phyloP scores from a whole-genome alignment of 2,113 vertebrate species.

The Periophthalmodon schlosseri region DNA sequence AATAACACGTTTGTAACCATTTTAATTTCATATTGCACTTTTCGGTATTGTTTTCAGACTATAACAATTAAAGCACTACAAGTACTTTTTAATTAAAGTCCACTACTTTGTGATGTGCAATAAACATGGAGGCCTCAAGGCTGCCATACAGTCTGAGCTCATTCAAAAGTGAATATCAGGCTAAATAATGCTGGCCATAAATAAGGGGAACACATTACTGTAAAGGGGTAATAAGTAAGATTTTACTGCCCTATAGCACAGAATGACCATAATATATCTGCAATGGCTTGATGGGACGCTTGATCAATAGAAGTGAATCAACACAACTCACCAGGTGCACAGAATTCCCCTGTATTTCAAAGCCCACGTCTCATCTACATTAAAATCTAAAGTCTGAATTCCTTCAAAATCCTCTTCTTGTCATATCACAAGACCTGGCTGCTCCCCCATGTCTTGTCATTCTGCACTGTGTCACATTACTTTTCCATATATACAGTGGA shows the following conservation, averaged over 20 bases:
- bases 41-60: neutral
- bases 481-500: neutral
- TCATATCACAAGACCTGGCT: slow-evolving; percentile 1
- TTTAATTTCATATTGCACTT: neutral
- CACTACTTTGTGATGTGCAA: neutral
- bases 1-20: neutral
- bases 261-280: slow-evolving; percentile 63
- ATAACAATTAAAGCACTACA: neutral
- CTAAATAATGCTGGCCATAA: slow-evolving; percentile 54
- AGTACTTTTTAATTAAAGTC: neutral
- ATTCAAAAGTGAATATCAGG: slow-evolving; percentile 46
- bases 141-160: slow-evolving; percentile 17
- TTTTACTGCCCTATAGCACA: slow-evolving; percentile 53
- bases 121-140: slow-evolving; percentile 21
- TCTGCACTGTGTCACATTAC: slow-evolving; percentile 8
- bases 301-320: slow-evolving; percentile 56
- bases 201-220: slow-evolving; percentile 53
- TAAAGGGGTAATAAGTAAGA: slow-evolving; percentile 55
- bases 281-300: slow-evolving; percentile 44
- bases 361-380: slow-evolving; percentile 20
- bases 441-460: slow-evolving; percentile 1
- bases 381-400: slow-evolving; percentile 14
- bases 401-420: slow-evolving; percentile 5
- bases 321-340: slow-evolving; percentile 48
- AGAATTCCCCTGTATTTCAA: slow-evolving; percentile 32